Percentiles rank a stretch among this genome's conserved stretches.
Evolutionary conservation across 2,888 invertebrate genomes (phyloP).

Genomic region (Sussaba pulchella): DNA sequence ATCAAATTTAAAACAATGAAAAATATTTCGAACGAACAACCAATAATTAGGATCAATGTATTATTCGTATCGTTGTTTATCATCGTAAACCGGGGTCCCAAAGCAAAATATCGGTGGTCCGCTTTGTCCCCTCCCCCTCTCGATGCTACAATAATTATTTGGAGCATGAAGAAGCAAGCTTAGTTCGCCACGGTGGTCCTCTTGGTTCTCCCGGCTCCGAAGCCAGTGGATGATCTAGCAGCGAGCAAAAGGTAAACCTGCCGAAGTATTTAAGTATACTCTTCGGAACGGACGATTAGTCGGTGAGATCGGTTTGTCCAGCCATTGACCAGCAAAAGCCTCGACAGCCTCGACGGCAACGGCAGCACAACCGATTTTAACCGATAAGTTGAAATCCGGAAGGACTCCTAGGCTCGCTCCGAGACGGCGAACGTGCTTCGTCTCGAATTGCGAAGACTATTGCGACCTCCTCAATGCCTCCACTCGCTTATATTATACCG

Average conservation of each 20-base stretch:
- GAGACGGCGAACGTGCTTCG: slow-evolving; percentile 74
- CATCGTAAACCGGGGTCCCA: background rate
- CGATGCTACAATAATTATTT: slow-evolving; percentile 48
- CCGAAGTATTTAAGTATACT: slow-evolving; percentile 35
- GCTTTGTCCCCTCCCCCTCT: too few species aligned
- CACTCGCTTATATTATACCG: background rate
- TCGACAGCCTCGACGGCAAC: too few species aligned
- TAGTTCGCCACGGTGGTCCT: slow-evolving; percentile 12
- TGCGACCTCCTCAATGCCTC: slow-evolving; percentile 51
- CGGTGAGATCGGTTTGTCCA: slow-evolving; percentile 36
- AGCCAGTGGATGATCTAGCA: slow-evolving; percentile 57
- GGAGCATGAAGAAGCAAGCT: slow-evolving; percentile 48
- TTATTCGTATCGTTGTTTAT: slow-evolving; percentile 21
- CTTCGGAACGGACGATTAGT: slow-evolving; percentile 56
- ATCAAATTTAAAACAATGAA: background rate
- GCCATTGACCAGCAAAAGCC: slow-evolving; percentile 58
- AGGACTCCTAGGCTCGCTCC: slow-evolving; percentile 45
- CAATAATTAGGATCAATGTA: background rate
- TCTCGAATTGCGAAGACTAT: slow-evolving; percentile 72
- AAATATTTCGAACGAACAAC: background rate
- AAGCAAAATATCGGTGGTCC: background rate
- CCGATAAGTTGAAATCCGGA: slow-evolving; percentile 63
- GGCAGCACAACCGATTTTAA: slow-evolving; percentile 59
- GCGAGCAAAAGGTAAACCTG: slow-evolving; percentile 50
- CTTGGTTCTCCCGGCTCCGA: slow-evolving; percentile 13